Evolutionary conservation across 2,113 vertebrate genomes (phyloP).

Genomic region (Chaenocephalus aceratus): DNA sequence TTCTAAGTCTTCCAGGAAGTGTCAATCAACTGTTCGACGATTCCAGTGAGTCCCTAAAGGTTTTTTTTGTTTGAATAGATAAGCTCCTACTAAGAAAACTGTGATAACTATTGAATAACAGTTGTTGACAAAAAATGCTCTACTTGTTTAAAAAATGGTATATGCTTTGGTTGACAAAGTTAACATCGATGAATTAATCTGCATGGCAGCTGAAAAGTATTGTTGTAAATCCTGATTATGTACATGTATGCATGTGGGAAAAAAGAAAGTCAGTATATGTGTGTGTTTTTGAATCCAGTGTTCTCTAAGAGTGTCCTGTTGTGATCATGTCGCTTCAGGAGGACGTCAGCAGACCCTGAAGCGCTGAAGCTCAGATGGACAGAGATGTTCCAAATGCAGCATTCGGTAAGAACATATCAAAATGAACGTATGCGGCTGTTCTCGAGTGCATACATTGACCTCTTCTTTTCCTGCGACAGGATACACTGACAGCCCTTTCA

Average conservation of each 20-base stretch:
- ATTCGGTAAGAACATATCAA: conserved; percentile 67
- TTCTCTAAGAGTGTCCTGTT: background rate
- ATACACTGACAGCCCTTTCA: too few relatives aligned
- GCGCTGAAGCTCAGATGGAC: conserved; percentile 42
- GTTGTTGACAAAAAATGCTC: background rate
- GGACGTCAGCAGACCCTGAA: background rate
- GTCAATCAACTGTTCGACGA: accelerated
- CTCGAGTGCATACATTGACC: background rate
- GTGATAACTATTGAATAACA: background rate
- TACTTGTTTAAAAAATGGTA: background rate
- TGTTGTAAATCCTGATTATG: background rate
- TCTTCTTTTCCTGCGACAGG: background rate
- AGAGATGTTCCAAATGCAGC: conserved; percentile 83
- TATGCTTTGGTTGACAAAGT: background rate
- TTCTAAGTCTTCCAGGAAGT: accelerated
- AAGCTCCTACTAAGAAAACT: too few relatives aligned
- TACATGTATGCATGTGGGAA: background rate
- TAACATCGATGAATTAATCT: background rate
- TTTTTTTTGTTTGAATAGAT: background rate
- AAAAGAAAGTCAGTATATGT: background rate
- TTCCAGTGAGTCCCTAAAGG: background rate
- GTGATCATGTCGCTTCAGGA: conserved; percentile 18
- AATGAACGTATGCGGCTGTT: too few relatives aligned
- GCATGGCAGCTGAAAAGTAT: background rate
- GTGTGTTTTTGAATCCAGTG: background rate